These are phyloP conservation scores for Oncorhynchus masou DNA, from an alignment of 2,113 vertebrate species.

Conservation along the genomic window DNA sequence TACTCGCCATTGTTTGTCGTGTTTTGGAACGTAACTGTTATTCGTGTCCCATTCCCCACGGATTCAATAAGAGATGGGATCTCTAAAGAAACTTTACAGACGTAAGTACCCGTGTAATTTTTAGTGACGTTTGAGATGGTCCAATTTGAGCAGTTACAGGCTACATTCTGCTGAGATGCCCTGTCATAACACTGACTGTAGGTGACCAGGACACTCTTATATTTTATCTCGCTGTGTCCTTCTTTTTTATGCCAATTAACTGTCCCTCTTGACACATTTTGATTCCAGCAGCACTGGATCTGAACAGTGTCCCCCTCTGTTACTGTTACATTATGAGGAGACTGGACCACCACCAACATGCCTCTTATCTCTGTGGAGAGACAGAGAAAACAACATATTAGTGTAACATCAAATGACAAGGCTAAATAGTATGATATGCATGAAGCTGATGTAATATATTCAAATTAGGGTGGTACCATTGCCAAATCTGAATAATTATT, in stretches of 20 bases:
- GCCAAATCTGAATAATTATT: too few species aligned
- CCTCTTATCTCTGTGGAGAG: neutral
- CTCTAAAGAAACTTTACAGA: neutral
- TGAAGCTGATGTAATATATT: too few species aligned
- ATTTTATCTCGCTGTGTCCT: too few species aligned
- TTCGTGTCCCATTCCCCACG: neutral
- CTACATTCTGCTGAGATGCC: neutral
- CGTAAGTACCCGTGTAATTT: neutral
- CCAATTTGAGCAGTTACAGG: neutral
- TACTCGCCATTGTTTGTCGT: neutral
- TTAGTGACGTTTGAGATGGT: neutral
- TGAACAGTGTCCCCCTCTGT: neutral
- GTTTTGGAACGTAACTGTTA: neutral
- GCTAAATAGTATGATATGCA: neutral
- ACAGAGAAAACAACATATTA: neutral
- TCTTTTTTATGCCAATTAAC: neutral
- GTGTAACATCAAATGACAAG: too few species aligned
- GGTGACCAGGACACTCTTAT: neutral
- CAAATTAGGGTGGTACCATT: too few species aligned
- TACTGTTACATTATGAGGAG: neutral
- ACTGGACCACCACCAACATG: slow-evolving; percentile 1
- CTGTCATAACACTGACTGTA: neutral
- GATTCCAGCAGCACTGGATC: neutral
- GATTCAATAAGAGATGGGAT: neutral
- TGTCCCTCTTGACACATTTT: neutral